phyloP scores from a whole-genome alignment of 1,140 invertebrate species.

The Brachionus koreanus region DNA sequence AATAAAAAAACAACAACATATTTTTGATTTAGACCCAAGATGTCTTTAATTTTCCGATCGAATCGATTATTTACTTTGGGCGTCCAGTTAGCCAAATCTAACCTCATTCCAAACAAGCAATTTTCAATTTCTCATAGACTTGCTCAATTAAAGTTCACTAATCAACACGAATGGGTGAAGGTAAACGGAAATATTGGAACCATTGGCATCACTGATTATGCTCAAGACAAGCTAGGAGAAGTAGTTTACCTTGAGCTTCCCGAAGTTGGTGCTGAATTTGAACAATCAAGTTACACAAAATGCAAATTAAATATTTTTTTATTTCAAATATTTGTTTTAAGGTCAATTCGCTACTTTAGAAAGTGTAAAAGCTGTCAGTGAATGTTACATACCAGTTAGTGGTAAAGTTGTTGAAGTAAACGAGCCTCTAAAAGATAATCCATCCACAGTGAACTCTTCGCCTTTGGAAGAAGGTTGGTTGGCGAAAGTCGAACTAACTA shows the following conservation, averaged over 20 bases:
- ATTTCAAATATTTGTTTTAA: not conserved
- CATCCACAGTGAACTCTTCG: not conserved
- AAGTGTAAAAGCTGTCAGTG: constrained; percentile 43
- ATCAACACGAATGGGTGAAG: constrained; percentile 44
- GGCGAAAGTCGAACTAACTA: not conserved
- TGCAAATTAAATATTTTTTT: not conserved
- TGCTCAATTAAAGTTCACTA: constrained; percentile 26
- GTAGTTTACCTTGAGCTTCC: constrained; percentile 42
- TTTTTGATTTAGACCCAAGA: not conserved
- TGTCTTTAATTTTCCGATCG: not conserved
- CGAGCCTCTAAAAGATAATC: not conserved
- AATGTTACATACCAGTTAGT: constrained; percentile 20
- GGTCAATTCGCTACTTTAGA: constrained; percentile 42
- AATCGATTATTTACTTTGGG: not conserved
- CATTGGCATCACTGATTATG: constrained; percentile 44
- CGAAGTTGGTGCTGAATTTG: constrained; percentile 12
- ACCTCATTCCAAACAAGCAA: not conserved
- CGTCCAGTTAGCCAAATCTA: not conserved
- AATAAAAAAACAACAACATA: not conserved
- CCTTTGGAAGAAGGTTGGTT: constrained; percentile 36
- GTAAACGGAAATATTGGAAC: not conserved
- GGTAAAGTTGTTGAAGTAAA: constrained; percentile 38
- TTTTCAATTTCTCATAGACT: not conserved
- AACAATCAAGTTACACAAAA: not conserved
- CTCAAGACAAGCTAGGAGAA: constrained; percentile 41